These are phyloP conservation scores for Dinocampus coccinellae DNA, from an alignment of 2,888 invertebrate species.

Conservation along the genomic window DNA sequence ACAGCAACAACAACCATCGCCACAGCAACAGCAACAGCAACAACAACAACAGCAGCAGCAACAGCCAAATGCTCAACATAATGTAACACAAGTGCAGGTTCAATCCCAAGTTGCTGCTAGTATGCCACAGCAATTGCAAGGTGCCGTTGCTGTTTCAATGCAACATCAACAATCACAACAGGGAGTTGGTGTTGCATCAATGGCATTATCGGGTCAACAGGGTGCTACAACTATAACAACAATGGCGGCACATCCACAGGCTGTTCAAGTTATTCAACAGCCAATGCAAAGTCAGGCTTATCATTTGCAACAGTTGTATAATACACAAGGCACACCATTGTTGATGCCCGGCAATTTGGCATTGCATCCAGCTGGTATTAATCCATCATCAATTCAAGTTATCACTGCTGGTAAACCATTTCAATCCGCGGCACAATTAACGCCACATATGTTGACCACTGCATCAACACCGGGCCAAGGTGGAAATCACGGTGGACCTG, in stretches of 20 bases:
- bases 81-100: constrained; percentile 65
- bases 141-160: constrained; percentile 70
- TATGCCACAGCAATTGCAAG: constrained; percentile 68
- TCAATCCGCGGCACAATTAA: constrained; percentile 80
- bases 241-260: constrained; percentile 82
- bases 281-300: constrained; percentile 82
- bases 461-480: constrained; percentile 68
- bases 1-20: constrained; percentile 45
- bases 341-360: constrained; percentile 86
- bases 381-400: constrained; percentile 85
- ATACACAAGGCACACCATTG: constrained; percentile 81
- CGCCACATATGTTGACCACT: constrained; percentile 85
- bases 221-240: constrained; percentile 78
- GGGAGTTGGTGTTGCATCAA: constrained; percentile 69
- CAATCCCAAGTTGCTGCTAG: constrained; percentile 68
- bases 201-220: constrained; percentile 66
- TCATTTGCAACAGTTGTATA: constrained; percentile 82
- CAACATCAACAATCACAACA: constrained; percentile 71
- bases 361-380: constrained; percentile 80
- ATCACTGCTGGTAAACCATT: constrained; percentile 88
- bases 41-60: constrained; percentile 57
- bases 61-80: constrained; percentile 61
- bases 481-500: constrained; percentile 61
- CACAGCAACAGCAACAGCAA: constrained; percentile 56
- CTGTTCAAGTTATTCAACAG: constrained; percentile 87